Base-by-base conservation (phyloP, 2,888 invertebrate genomes). In the Sinhomidia bicolor region DNA sequence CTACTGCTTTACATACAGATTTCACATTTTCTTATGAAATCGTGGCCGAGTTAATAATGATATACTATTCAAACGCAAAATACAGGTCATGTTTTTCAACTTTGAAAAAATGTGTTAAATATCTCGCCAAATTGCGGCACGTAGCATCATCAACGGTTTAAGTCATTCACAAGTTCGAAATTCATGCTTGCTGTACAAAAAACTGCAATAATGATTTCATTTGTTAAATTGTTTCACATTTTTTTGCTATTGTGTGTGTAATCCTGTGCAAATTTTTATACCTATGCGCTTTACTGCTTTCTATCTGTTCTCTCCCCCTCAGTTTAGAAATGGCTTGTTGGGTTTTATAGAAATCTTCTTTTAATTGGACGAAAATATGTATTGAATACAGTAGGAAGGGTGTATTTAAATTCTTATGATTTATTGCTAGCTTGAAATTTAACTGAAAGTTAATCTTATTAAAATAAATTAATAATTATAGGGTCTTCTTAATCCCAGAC, bases 371-470 rank as follows among this genome's bases (percentile, higher is more conserved):
- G 26, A 26, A 60, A 60, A 60, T 10, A n/a, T 14, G 23, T 26
- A 60, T 54, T 54, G n/a, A 60, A 23, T 54, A 9, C 7, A 3
- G 54, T 14, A 60, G 12, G 10, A 60, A 26, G 0, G 9, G 60
- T 20, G 10, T 51, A 60, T 26, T 60, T 60, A 60, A 60, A 60
- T 60, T 60, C 23, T 1, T 26, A 26, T 17, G 60, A 6, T 26
- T 23, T 26, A n/a, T 68, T 68, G 68, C 36, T 68, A 10, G 10
- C 14, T 26, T 32, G 68, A 68, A 36, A 68, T 36, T 68, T n/a
- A n/a, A n/a, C n/a, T n/a, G 68, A 68, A 68, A 68, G 68, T n/a
- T 36, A 68, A 36, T 68, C 68, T 68, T 68, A 68, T 68, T 68
- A 68, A 68, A 68, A 68, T 68, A 36, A 68, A 32, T 68, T 36